phyloP scores from a whole-genome alignment of 2,888 invertebrate genomes.

The Hypercompe scribonia region DNA sequence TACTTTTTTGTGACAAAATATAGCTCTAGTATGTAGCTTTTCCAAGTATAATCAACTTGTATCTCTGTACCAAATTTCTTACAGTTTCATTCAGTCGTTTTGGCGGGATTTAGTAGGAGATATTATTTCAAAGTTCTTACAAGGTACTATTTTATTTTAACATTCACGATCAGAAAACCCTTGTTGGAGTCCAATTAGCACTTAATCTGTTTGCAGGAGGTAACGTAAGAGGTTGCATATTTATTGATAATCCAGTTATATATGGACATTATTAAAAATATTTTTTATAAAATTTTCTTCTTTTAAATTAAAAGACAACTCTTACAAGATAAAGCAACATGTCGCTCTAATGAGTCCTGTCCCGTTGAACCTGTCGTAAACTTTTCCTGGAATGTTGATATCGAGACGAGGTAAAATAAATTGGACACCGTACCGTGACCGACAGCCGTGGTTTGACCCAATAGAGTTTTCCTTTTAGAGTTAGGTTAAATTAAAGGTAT shows the following conservation, averaged over 20 bases:
- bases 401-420: background rate
- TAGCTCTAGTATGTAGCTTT: no score
- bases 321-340: background rate
- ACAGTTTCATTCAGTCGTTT: no score
- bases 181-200: background rate
- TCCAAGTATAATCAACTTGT: no score
- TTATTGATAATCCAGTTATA: background rate
- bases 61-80: no score
- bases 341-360: background rate
- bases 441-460: background rate
- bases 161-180: background rate
- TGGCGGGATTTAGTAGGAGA: no score
- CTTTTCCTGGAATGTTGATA: background rate
- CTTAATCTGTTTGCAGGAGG: no score
- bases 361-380: background rate
- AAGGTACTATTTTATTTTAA: background rate
- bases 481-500: background rate
- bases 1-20: no score
- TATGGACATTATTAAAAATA: background rate
- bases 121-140: no score
- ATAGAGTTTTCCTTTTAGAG: background rate
- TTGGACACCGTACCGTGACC: background rate
- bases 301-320: background rate
- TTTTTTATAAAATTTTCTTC: background rate
- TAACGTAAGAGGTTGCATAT: background rate